Conservation (phyloP, 2,113 vertebrate species). For the Aspidoscelis tigris region DNA sequence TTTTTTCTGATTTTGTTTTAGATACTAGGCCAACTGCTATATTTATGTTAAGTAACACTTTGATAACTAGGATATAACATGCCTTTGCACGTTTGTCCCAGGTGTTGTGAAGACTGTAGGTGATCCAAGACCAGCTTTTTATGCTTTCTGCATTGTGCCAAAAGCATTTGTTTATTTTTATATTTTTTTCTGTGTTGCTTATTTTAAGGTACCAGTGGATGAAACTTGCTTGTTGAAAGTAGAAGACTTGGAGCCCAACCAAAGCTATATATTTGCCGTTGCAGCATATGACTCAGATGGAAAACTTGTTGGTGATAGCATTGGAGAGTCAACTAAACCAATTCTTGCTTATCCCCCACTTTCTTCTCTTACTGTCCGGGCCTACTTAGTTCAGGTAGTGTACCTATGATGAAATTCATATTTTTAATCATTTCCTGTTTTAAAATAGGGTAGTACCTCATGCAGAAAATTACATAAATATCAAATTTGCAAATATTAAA, state of each 20-base stretch:
- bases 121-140: not conserved
- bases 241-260: constrained; percentile 85
- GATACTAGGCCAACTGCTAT: too few species aligned
- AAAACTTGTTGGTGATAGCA: constrained; percentile 80
- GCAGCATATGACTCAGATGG: constrained; percentile 87
- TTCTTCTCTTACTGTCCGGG: constrained; percentile 82
- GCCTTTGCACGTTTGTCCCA: too few species aligned
- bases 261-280: constrained; percentile 92
- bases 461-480: too few species aligned
- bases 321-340: constrained; percentile 86
- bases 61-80: not conserved
- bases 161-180: not conserved
- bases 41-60: too few species aligned
- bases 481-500: too few species aligned
- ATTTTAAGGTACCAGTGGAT: constrained; percentile 82
- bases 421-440: not conserved
- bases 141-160: not conserved
- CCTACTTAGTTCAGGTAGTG: constrained; percentile 86
- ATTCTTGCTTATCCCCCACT: constrained; percentile 86
- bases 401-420: not conserved
- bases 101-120: not conserved
- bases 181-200: constrained; percentile 32
- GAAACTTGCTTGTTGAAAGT: constrained; percentile 81
- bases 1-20: not conserved
- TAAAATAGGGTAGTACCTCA: not conserved